Evolutionary conservation across 2,113 vertebrate species (phyloP).

Genomic region (Sisor rabdophorus): DNA sequence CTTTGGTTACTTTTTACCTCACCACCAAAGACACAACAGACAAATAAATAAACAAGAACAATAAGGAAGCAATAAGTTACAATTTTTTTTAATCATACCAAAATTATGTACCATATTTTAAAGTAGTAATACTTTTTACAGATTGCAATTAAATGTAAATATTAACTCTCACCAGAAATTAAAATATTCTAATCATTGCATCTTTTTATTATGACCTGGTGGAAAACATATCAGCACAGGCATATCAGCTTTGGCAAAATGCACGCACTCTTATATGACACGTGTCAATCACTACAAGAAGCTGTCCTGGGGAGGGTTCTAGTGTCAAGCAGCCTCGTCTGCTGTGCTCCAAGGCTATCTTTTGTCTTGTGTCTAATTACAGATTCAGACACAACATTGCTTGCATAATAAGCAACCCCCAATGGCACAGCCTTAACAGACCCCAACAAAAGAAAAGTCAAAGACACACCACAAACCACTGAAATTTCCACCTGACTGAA

Average conservation of each 20-base stretch:
- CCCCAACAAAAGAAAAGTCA: slow-evolving; percentile 35
- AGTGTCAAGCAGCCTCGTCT: slow-evolving; percentile 40
- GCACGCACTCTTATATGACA: slow-evolving; percentile 22
- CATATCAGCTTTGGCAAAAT: slow-evolving; percentile 1
- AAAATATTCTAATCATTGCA: neutral
- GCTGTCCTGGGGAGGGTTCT: slow-evolving; percentile 27
- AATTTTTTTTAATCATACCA: neutral
- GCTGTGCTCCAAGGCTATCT: slow-evolving; percentile 39
- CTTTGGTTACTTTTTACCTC: neutral
- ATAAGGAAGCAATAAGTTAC: neutral
- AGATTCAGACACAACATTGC: slow-evolving; percentile 50
- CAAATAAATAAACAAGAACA: neutral
- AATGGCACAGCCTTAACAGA: slow-evolving; percentile 23
- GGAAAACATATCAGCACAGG: neutral
- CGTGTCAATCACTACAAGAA: slow-evolving; percentile 42
- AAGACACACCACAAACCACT: slow-evolving; percentile 33
- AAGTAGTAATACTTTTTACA: too few relatives aligned
- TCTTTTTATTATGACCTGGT: neutral
- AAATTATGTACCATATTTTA: neutral
- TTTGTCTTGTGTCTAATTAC: slow-evolving; percentile 53
- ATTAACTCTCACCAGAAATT: neutral
- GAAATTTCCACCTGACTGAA: slow-evolving; percentile 29
- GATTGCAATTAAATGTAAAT: slow-evolving; percentile 10
- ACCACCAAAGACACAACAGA: neutral
- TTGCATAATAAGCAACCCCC: slow-evolving; percentile 51